Evolutionary conservation across 2,797 vertebrate species (phyloP).

Genomic region (Hoplostethus mediterraneus): DNA sequence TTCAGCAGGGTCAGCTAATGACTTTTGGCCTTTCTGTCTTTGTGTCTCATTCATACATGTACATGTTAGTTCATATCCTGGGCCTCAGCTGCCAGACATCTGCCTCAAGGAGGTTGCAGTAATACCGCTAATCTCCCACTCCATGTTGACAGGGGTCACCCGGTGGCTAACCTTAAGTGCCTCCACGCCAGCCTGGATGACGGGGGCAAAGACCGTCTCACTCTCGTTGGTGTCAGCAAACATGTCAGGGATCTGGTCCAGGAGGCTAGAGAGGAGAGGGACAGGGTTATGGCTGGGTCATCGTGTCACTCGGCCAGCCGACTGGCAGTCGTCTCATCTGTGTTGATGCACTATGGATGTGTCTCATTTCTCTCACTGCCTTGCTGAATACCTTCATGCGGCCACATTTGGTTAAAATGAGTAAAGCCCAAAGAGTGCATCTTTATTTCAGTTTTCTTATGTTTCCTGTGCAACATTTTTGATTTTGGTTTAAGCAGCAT

Average conservation of each 20-base stretch:
- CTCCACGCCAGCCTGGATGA: constrained; percentile 96
- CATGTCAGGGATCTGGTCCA: constrained; percentile 98
- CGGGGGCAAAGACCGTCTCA: constrained; percentile 94
- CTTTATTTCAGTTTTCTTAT: neutral
- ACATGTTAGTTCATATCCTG: neutral
- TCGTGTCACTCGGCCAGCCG: neutral
- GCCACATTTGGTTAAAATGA: too few relatives aligned
- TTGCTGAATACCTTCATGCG: too few relatives aligned
- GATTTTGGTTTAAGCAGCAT: too few relatives aligned
- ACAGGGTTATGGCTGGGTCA: constrained; percentile 14
- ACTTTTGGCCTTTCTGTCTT: neutral
- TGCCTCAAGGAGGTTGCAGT: neutral
- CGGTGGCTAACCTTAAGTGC: constrained; percentile 91
- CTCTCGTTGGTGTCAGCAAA: constrained; percentile 95
- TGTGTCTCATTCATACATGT: neutral
- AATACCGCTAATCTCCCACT: constrained; percentile 1
- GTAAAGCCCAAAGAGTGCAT: too few relatives aligned
- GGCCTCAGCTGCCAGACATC: neutral
- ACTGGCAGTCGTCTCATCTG: neutral
- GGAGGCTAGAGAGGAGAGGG: constrained; percentile 81
- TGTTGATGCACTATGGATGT: neutral
- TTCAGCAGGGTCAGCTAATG: too few relatives aligned
- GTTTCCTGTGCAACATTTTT: too few relatives aligned
- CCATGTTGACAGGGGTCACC: constrained; percentile 48
- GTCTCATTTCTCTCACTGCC: too few relatives aligned